Conservation (phyloP, 2,888 invertebrate genomes). For the Aricia artaxerxes region DNA sequence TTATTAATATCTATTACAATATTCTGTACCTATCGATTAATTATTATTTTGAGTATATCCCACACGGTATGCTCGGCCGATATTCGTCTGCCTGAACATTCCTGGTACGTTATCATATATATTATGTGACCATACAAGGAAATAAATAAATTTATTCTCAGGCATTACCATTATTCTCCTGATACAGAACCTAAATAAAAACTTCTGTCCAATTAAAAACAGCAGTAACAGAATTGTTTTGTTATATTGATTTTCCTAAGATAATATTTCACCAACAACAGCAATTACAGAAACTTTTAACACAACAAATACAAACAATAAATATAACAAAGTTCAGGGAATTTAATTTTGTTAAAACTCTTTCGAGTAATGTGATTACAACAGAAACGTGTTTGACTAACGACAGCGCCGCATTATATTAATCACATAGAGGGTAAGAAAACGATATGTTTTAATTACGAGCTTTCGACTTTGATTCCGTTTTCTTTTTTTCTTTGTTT, state of each 20-base stretch:
- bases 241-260: neutral
- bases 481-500: neutral
- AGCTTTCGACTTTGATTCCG: constrained; percentile 2
- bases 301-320: constrained; percentile 30
- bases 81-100: neutral
- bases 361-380: constrained; percentile 32
- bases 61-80: neutral
- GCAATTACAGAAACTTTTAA: constrained; percentile 8
- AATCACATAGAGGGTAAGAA: constrained; percentile 21
- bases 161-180: neutral
- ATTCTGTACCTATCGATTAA: neutral
- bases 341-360: constrained; percentile 31
- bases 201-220: neutral
- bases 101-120: neutral
- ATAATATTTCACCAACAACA: neutral
- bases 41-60: neutral
- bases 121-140: neutral
- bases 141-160: neutral
- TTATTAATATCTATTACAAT: neutral
- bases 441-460: constrained; percentile 30
- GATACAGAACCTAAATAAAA: neutral
- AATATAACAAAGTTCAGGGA: constrained; percentile 15
- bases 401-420: constrained; percentile 25
- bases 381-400: constrained; percentile 22
- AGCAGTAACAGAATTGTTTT: neutral